Percentiles rank a stretch among this genome's conserved stretches.
phyloP scores from a whole-genome alignment of 92 coral and sea anemone species.

The Epizoanthus rinbou region DNA sequence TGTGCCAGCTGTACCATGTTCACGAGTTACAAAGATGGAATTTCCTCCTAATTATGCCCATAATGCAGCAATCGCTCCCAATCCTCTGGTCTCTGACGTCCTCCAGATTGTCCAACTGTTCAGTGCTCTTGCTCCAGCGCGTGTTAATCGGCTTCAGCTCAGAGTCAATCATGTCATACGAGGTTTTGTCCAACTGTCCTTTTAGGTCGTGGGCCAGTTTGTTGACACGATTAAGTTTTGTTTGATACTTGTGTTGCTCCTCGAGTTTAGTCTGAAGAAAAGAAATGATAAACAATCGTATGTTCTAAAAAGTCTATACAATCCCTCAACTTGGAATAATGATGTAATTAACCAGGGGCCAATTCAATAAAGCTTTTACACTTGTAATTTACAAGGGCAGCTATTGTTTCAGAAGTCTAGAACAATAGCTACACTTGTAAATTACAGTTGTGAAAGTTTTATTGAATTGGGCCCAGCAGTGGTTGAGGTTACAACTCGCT shows the following conservation, averaged over 20 bases:
- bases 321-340: not conserved
- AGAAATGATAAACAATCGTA: not conserved
- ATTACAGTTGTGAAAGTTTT: no score
- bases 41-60: slow-evolving; percentile 21
- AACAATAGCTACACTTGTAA: no score
- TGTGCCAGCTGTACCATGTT: not conserved
- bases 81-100: not conserved
- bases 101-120: slow-evolving; percentile 25
- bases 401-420: no score
- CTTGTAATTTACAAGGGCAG: no score
- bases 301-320: not conserved
- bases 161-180: slow-evolving; percentile 21
- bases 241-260: slow-evolving; percentile 12
- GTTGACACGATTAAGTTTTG: slow-evolving; percentile 23
- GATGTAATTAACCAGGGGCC: no score
- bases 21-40: slow-evolving; percentile 16
- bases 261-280: slow-evolving; percentile 7
- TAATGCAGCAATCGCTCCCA: slow-evolving; percentile 5
- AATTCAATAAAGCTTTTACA: no score
- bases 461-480: no score
- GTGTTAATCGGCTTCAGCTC: slow-evolving; percentile 31
- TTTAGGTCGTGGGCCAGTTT: slow-evolving; percentile 31
- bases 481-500: no score
- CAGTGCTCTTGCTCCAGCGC: slow-evolving; percentile 38
- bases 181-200: slow-evolving; percentile 20